phyloP scores from a whole-genome alignment of 2,113 vertebrate species.

The Genyomyrus donnyi region DNA sequence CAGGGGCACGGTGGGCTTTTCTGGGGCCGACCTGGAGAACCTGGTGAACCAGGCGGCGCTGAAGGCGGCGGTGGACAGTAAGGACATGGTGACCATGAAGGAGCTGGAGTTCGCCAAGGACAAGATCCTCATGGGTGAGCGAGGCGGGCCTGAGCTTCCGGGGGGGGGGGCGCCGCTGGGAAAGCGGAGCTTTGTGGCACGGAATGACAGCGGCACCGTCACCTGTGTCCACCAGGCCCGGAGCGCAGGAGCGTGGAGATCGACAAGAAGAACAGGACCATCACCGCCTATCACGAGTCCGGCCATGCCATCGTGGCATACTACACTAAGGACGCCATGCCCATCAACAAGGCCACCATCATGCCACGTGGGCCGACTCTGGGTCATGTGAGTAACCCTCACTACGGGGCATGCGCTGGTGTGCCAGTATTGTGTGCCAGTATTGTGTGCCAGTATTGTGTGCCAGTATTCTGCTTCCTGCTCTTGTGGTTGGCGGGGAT shows the following conservation, averaged over 20 bases:
- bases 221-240: conserved; percentile 62
- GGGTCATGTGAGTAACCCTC: conserved; percentile 74
- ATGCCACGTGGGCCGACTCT: conserved; percentile 92
- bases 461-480: not conserved
- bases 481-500: not conserved
- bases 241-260: conserved; percentile 92
- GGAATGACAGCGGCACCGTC: not conserved
- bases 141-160: not conserved
- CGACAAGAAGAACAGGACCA: conserved; percentile 84
- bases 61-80: conserved; percentile 92
- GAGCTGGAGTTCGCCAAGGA: conserved; percentile 96
- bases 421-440: not conserved
- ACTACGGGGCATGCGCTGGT: not conserved
- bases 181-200: not conserved
- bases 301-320: conserved; percentile 93
- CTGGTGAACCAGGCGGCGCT: conserved; percentile 94
- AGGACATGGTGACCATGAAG: conserved; percentile 93
- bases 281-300: conserved; percentile 94
- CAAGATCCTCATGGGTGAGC: conserved; percentile 72
- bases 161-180: too few species aligned
- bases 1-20: conserved; percentile 93
- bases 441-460: not conserved
- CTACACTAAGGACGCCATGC: conserved; percentile 96
- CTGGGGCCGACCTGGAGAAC: conserved; percentile 95
- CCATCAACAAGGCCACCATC: conserved; percentile 97